phyloP scores from a whole-genome alignment of 2,797 vertebrate genomes.

The Mergus octosetaceus region DNA sequence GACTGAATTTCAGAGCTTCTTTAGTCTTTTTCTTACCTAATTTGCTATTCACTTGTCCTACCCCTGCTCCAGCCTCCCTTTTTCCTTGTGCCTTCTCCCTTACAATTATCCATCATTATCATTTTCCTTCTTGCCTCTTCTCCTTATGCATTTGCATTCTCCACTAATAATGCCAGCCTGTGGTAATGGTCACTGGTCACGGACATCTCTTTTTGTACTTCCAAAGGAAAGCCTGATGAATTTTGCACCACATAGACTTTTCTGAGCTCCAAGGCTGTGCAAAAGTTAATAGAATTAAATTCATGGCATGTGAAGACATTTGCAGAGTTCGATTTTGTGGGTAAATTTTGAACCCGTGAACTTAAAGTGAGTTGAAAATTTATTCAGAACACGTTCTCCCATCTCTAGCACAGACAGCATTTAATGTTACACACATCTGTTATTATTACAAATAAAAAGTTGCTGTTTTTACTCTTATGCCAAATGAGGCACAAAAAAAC shows the following conservation, averaged over 20 bases:
- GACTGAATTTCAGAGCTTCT: not conserved
- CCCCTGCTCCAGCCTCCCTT: not conserved
- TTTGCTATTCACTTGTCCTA: not conserved
- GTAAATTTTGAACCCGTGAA: conserved; percentile 62
- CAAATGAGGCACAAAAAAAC: conserved; percentile 79
- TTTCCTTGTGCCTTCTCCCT: not conserved
- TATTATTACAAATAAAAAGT: conserved; percentile 81
- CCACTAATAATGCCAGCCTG: not conserved
- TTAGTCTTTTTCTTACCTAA: not conserved
- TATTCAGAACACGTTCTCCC: conserved; percentile 61
- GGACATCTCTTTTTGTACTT: not conserved
- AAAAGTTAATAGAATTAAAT: conserved; percentile 39
- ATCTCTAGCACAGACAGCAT: conserved; percentile 68
- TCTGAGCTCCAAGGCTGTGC: not conserved
- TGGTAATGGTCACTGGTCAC: not conserved
- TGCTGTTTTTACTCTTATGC: conserved; percentile 74
- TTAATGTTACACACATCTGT: conserved; percentile 82
- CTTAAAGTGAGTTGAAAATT: conserved; percentile 70
- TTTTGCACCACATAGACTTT: not conserved
- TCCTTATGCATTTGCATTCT: not conserved
- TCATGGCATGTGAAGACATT: not conserved
- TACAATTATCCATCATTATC: not conserved
- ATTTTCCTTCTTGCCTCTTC: not conserved
- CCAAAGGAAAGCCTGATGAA: not conserved
- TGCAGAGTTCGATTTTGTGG: not conserved